These are phyloP conservation scores for Astreopora myriophthalma DNA, from an alignment of 64 coral and sea anemone species.

Conservation along the genomic window DNA sequence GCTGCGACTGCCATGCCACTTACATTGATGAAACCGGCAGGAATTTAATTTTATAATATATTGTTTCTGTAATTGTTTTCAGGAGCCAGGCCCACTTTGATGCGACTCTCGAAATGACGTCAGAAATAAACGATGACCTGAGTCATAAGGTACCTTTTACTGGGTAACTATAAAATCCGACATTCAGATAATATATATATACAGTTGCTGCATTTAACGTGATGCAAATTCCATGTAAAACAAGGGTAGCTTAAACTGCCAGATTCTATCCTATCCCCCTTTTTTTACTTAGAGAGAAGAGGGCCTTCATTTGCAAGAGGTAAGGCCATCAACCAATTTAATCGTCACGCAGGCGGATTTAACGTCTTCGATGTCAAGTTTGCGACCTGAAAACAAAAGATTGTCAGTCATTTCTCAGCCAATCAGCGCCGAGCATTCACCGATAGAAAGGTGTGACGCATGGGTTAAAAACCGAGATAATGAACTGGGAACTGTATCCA, in stretches of 20 bases:
- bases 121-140: conserved; percentile 9
- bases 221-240: no score
- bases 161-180: no score
- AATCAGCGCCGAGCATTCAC: background rate
- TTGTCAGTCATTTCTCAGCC: background rate
- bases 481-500: conserved; percentile 31
- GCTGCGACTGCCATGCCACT: no score
- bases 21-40: no score
- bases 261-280: background rate
- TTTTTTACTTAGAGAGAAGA: background rate
- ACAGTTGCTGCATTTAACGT: no score
- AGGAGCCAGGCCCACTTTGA: conserved; percentile 28
- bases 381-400: conserved; percentile 9
- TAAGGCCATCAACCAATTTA: conserved; percentile 5
- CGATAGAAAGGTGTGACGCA: conserved; percentile 41
- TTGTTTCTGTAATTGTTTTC: background rate
- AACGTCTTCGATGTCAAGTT: background rate
- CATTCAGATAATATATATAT: no score
- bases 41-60: no score
- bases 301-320: background rate
- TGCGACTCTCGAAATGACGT: background rate
- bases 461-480: conserved; percentile 55
- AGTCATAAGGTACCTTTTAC: background rate
- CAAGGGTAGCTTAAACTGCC: background rate
- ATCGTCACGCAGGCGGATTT: conserved; percentile 18